Evolutionary conservation across 2,888 invertebrate species (phyloP), one percentile per base, ranked within the genome.

Genomic region (Opisthograptis luteolata): DNA sequence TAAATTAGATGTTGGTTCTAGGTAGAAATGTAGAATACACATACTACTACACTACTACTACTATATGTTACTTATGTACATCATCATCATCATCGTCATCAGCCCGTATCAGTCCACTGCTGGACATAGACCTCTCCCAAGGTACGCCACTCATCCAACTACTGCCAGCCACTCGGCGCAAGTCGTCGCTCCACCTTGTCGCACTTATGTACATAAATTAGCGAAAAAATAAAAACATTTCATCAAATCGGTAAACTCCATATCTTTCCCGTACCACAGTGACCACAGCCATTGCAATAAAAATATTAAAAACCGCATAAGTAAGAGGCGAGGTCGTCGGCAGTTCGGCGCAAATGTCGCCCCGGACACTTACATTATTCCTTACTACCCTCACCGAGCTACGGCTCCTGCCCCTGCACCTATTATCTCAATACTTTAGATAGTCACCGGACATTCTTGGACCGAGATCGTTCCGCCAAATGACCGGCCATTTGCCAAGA

Each of bases 291-390:
- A 93, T 93, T 92, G 92, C 93, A 93, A 93, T 93, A 93, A 93
- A 93, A 93, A 90, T 91, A 91, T 91, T 89, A 91, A 90, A 91
- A 91, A 89, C 89, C 87, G 88, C 86, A 90, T 89, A 89, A 90
- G 89, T 89, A 89, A 88, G 87, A 85, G 87, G 78, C 79, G 79
- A 89, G 87, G 90, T 89, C 89, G 85, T 65, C 83, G 86, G 91
- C 86, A 87, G 88, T 91, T 91, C 80, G 79, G 87, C 77, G 87
- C 91, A 91, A 91, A 91, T 91, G 91, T 90, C 89, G 84, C 89
- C 87, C 71, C 75, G 85, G 81, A 86, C 87, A 88, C 88, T 88
- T 82, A 88, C 89, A 90, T 89, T 89, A 90, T 87, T 82, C 88
- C 77, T 72, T 68, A 79, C 77, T 73, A 76, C 75, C 73, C 69